Percentiles rank a stretch among this genome's conserved stretches.
These are phyloP conservation scores for Brachionichthys hirsutus DNA, from an alignment of 2,113 vertebrate genomes.

Conservation along the genomic window DNA sequence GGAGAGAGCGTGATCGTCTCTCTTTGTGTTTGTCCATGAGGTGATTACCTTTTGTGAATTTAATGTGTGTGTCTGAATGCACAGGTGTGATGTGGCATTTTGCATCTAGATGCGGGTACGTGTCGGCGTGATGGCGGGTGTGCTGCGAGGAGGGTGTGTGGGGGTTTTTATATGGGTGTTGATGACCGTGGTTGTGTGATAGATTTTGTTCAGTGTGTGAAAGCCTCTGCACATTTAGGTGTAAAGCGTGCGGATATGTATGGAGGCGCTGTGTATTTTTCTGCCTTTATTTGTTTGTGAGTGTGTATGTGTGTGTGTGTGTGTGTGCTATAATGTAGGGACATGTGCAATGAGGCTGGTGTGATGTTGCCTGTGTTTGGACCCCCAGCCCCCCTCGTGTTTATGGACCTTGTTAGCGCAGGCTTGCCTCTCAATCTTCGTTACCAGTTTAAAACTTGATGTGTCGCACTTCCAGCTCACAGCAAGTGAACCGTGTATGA, in stretches of 20 bases:
- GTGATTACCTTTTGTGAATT: slow-evolving; percentile 49
- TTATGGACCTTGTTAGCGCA: slow-evolving; percentile 85
- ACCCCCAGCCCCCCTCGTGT: slow-evolving; percentile 77
- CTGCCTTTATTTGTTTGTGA: slow-evolving; percentile 2
- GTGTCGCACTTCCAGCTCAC: slow-evolving; percentile 89
- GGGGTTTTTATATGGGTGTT: slow-evolving; percentile 40
- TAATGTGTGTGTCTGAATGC: slow-evolving; percentile 40
- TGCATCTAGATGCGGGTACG: slow-evolving; percentile 46
- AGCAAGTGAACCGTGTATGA: slow-evolving; percentile 85
- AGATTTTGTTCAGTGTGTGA: slow-evolving; percentile 23
- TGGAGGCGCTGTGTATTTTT: background rate
- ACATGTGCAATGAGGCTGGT: slow-evolving; percentile 77
- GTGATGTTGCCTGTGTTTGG: slow-evolving; percentile 85
- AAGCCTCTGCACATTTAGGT: slow-evolving; percentile 43
- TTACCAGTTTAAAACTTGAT: slow-evolving; percentile 90
- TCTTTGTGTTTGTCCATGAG: slow-evolving; percentile 51
- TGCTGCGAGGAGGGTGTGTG: slow-evolving; percentile 38
- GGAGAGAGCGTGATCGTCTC: slow-evolving; percentile 36
- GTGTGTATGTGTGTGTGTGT: slow-evolving; percentile 21
- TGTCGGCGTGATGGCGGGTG: slow-evolving; percentile 44
- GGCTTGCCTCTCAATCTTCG: slow-evolving; percentile 94
- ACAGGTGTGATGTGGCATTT: slow-evolving; percentile 43
- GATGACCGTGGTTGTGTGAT: slow-evolving; percentile 23
- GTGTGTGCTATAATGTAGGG: slow-evolving; percentile 27
- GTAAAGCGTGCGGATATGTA: slow-evolving; percentile 36